Evolutionary conservation across 2,797 vertebrate genomes (phyloP), one percentile per base, ranked within the genome.

Genomic region (Telmatherina bonti): DNA sequence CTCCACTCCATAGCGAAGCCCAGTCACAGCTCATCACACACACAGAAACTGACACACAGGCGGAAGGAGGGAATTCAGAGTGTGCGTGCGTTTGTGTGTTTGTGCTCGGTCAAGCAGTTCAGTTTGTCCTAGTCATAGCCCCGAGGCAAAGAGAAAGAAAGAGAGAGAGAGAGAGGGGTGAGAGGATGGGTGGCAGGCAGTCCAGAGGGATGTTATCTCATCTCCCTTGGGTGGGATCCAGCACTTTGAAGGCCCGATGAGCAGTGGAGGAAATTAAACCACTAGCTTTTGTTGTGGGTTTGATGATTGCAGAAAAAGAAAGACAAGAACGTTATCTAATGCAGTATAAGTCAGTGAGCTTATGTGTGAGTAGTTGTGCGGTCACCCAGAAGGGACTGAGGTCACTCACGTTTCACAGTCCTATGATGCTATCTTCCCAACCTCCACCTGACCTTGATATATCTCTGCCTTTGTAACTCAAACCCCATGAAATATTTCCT

Each of bases 241-340:
- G 84, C 77, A 73, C 82, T 85, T 89, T 88, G 56, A 72, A 74
- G 79, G 72, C 67, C 69, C 43, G 76, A 84, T 76, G 74, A 82
- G 62, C 70, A 87, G 74, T 61, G 62, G 79, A 92, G 87, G 88
- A 93, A 92, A 93, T 92, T 76, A 92, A 92, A 91, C 79, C 74
- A 45, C 80, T 85, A 31, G 82, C 86, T 81, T 92, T 91, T 91
- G 88, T 89, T 86, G 74, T 2, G 20, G 85, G 74, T 90, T 89
- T 83, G 81, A 84, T 76, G 87, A 71, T 91, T 78, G 67, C 61
- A 82, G 74, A 67, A 33, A 41, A 45, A 35, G 38, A 56, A 61
- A 47, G 22, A 65, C n/a, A n/a, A 52, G 72, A 76, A 76, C 54
- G 70, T 65, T 26, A 60, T 68, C 74, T 70, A 75, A 70, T 72